Percentiles rank a stretch among this genome's conserved stretches.
Evolutionary conservation across 2,888 invertebrate genomes (phyloP).

Genomic region (Schizaphis graminum): DNA sequence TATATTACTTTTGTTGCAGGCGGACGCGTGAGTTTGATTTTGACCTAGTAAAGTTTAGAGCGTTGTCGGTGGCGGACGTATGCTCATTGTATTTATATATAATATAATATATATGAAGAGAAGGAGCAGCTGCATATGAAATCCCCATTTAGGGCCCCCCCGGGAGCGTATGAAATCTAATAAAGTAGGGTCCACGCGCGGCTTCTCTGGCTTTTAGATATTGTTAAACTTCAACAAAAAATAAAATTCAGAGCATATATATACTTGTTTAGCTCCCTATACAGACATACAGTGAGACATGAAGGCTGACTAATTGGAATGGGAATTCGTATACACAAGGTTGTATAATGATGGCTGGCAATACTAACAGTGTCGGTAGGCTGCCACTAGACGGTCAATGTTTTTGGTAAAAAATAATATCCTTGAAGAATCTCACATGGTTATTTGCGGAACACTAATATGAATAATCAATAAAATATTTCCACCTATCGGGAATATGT

Average conservation of each 20-base stretch:
- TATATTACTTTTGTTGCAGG: conserved; percentile 2
- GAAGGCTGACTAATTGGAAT: not conserved
- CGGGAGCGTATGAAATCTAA: conserved; percentile 1
- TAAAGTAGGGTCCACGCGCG: not conserved
- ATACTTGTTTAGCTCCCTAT: not conserved
- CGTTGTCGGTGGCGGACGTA: not conserved
- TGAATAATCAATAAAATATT: not conserved
- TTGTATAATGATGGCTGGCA: not conserved
- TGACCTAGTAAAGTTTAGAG: not conserved
- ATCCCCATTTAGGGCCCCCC: conserved; percentile 31
- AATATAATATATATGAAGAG: not conserved
- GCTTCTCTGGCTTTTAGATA: not conserved
- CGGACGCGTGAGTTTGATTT: conserved; percentile 8
- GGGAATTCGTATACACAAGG: not conserved
- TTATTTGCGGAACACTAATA: not conserved
- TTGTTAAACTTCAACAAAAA: not conserved
- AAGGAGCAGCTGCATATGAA: conserved; percentile 21
- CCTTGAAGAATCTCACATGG: not conserved
- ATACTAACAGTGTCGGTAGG: not conserved
- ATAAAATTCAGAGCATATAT: not conserved
- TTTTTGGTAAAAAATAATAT: not conserved
- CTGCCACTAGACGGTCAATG: not conserved
- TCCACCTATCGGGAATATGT: too few relatives aligned
- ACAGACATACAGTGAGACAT: too few relatives aligned
- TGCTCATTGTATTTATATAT: not conserved